Evolutionary conservation across 92 coral and sea anemone genomes (phyloP).

Genomic region (Palythoa grandis): DNA sequence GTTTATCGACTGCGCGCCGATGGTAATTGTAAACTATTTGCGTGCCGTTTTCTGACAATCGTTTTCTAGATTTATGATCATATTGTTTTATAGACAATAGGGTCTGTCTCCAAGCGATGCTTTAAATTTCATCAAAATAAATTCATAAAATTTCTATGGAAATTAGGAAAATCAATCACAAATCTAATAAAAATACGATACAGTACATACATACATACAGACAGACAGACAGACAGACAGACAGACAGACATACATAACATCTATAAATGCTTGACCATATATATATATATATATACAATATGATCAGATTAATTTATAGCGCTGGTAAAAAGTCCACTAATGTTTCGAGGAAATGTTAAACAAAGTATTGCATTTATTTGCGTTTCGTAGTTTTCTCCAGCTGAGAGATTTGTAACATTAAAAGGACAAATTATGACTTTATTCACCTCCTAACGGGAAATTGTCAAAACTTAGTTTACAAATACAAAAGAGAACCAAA

Average conservation of each 20-base stretch:
- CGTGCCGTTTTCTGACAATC: too few relatives aligned
- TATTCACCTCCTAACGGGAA: neutral
- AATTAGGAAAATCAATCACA: neutral
- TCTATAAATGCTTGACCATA: too few relatives aligned
- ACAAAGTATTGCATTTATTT: neutral
- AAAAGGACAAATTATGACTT: neutral
- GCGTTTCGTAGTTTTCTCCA: neutral
- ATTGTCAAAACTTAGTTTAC: neutral
- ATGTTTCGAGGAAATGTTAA: neutral
- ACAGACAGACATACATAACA: too few relatives aligned
- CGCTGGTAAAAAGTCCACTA: neutral
- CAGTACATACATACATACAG: too few relatives aligned
- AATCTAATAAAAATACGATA: neutral
- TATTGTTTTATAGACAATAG: too few relatives aligned
- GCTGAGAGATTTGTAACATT: neutral
- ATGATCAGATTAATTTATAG: neutral
- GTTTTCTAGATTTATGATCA: too few relatives aligned
- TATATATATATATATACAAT: too few relatives aligned
- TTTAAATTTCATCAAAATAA: neutral
- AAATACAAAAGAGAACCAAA: neutral
- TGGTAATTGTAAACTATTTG: too few relatives aligned
- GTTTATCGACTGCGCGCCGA: too few relatives aligned
- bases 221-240: too few relatives aligned
- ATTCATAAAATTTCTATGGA: neutral
- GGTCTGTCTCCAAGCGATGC: neutral